A percentile compares a stretch with the other conserved stretches of the same genome.
phyloP scores from a whole-genome alignment of 2,113 vertebrate genomes.

The Cynopterus brachyotis region DNA sequence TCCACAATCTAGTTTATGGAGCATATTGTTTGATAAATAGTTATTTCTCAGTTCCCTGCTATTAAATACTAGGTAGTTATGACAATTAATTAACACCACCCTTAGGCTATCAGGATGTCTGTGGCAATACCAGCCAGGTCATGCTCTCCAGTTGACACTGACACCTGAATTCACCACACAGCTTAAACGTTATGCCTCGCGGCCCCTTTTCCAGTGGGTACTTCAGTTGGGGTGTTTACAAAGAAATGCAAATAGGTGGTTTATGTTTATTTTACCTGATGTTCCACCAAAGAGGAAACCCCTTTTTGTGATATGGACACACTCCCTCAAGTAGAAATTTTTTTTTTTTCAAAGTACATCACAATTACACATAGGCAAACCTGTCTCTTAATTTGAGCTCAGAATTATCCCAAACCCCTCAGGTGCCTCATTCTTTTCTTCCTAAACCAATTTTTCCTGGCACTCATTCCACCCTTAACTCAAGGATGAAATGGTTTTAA shows the following conservation, averaged over 20 bases:
- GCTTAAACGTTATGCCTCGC: background rate
- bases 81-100: conserved; percentile 30
- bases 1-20: conserved; percentile 64
- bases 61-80: conserved; percentile 41
- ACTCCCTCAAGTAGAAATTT: background rate
- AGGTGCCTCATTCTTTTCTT: background rate
- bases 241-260: background rate
- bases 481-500: background rate
- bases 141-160: background rate
- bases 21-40: conserved; percentile 46
- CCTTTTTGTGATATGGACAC: background rate
- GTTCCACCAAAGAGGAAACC: background rate
- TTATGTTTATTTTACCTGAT: background rate
- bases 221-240: background rate
- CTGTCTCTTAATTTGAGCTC: background rate
- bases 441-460: background rate
- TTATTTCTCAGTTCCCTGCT: conserved; percentile 47
- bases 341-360: background rate
- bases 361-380: background rate
- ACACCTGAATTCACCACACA: background rate
- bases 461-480: background rate
- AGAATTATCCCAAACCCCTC: background rate
- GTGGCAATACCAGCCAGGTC: background rate
- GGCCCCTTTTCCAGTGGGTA: background rate
- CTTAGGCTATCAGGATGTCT: background rate